Base-by-base conservation (phyloP, 2,888 invertebrate genomes). In the Hermaeophaga mercurialis region DNA sequence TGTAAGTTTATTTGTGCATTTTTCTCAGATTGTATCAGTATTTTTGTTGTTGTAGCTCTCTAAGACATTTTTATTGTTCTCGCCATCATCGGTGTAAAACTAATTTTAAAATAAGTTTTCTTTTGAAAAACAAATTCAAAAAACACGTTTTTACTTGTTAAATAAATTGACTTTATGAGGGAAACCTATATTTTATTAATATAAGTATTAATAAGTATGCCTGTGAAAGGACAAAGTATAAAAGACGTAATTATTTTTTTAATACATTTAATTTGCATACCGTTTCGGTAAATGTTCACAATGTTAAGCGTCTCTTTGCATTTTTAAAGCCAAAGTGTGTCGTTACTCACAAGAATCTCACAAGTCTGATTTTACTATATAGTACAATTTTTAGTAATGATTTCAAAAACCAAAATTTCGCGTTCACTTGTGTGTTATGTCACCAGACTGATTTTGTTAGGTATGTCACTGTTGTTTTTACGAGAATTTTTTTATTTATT, bases 401-500 rank as follows among this genome's bases (percentile, higher is more conserved):
- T 48, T 56, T 39, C 49, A 9, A 55, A n/a, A 54, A 36, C 7
- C 9, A 19, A 47, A 52, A 12, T 45, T 34, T 56, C 45, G 47
- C 44, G 48, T 53, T 38, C 59, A 48, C 57, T 63, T 55, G 36
- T 58, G 60, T 65, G 63, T 64, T 61, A 65, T 64, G 56, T 64
- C 65, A 66, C 67, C 67, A 63, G 70, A 70, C 70, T 70, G 70
- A 70, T 68, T n/a, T 67, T 66, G 60, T 66, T 66, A 59, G 61
- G 57, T 55, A 56, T 63, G 48, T 61, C 60, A 61, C 58, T 48
- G 53, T 63, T 58, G 44, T 43, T 46, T 56, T 58, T 56, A 49
- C 24, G 24, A 28, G 11, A 43, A 48, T 38, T 55, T 52, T 54
- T 54, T 43, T 58, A 46, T 54, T 55, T 58, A 54, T 58, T 58